Conservation (phyloP, 2,797 vertebrate species). For the Poeciliopsis turneri region DNA sequence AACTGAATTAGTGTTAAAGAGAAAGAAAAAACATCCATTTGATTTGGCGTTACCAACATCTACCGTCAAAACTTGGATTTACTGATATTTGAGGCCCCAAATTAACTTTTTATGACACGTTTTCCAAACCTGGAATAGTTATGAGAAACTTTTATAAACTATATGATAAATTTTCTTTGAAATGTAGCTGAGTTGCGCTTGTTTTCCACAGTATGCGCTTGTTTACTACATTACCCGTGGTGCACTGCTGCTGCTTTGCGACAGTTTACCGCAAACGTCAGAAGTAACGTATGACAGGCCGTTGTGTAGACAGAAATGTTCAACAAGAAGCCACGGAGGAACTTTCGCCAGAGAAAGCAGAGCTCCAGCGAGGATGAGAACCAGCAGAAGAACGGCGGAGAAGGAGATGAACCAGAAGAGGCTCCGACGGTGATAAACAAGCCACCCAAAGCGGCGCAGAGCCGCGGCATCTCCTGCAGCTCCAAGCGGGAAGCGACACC, state of each 20-base stretch:
- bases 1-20: neutral
- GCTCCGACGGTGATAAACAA: slow-evolving; percentile 29
- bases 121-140: neutral
- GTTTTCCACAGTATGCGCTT: neutral
- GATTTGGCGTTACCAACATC: neutral
- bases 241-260: slow-evolving; percentile 48
- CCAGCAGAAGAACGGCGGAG: slow-evolving; percentile 20
- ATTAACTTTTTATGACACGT: neutral
- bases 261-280: slow-evolving; percentile 40
- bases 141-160: neutral
- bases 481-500: slow-evolving; percentile 66
- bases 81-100: neutral
- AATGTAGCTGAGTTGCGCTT: neutral
- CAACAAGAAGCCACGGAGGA: slow-evolving; percentile 78
- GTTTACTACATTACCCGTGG: slow-evolving; percentile 15
- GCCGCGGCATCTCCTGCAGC: slow-evolving; percentile 73
- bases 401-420: slow-evolving; percentile 9
- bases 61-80: neutral
- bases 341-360: slow-evolving; percentile 79
- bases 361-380: slow-evolving; percentile 83
- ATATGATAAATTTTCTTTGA: neutral
- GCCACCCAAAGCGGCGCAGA: slow-evolving; percentile 35
- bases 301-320: slow-evolving; percentile 73
- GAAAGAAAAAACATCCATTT: no score
- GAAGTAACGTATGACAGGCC: neutral